Base-by-base conservation (phyloP, 2,797 vertebrate genomes). In the Anableps anableps region DNA sequence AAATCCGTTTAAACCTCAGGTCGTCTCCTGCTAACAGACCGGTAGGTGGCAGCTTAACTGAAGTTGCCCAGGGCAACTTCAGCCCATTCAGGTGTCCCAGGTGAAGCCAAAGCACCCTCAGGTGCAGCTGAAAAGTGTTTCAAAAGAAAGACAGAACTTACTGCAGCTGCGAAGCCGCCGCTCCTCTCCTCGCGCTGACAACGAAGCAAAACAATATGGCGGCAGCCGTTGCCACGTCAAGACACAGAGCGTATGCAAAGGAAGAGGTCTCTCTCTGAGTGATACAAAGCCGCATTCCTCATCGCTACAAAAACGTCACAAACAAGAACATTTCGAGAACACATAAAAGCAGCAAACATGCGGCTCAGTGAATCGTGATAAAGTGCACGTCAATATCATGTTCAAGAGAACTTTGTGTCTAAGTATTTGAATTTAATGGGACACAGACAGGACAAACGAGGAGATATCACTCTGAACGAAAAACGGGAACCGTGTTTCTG, bases 141-240 rank as follows among this genome's bases (percentile, higher is more conserved):
- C 19, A 8, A 78, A 36, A 79, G 72, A 55, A 62, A 80, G 1
- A 2, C 4, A 47, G 9, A 0, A 85, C 89, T 85, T 77, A 86
- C 86, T 77, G 21, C 75, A 17, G 72, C 79, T 41, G 75, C 3
- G 36, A 58, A 19, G 43, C 60, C 14, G 47, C 74, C 29, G 64
- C 77, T 53, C 16, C 78, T 84, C 83, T 47, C 26, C 74, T 82
- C 82, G 36, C 31, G 31, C 80, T 90, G 92, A 92, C 92, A 90
- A 92, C 91, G 82, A 77, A 88, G 88, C 85, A 87, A 88, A 91
- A 89, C 93, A 94, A 94, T 80, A 95, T 94, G 94, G 94, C 93
- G 91, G 86, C 83, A 19, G 23, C 8, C 80, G 80, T 41, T 87
- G 93, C 93, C 93, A 93, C 93, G 94, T 94, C 93, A 92, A 87